Conservation (phyloP, 2,797 vertebrate species). For the Halcyon smyrnensis region DNA sequence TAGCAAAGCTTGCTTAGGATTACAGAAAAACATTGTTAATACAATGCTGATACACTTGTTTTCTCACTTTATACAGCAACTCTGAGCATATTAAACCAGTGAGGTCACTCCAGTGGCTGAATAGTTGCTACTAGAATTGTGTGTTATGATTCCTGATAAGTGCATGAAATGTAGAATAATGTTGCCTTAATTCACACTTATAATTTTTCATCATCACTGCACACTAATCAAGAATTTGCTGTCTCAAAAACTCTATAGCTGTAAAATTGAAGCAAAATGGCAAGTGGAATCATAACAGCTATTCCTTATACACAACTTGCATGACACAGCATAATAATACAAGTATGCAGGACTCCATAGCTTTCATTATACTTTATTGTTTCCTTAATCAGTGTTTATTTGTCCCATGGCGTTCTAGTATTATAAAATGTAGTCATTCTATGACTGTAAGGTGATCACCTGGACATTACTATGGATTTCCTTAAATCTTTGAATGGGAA, state of each 20-base stretch:
- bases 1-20: constrained; percentile 9
- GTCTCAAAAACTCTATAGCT: not conserved
- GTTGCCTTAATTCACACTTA: not conserved
- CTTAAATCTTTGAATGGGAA: not conserved
- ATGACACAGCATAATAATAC: not conserved
- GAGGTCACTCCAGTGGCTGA: constrained; percentile 9
- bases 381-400: not conserved
- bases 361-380: not conserved
- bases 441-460: not conserved
- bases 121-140: not conserved
- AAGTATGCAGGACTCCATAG: not conserved
- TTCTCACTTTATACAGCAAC: constrained; percentile 51
- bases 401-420: not conserved
- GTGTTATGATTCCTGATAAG: not conserved
- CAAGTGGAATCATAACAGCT: not conserved
- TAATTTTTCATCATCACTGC: not conserved
- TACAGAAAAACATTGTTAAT: constrained; percentile 31
- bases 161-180: not conserved
- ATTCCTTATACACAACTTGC: not conserved
- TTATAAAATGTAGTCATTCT: not conserved
- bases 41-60: constrained; percentile 9
- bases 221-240: constrained; percentile 6
- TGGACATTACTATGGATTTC: not conserved
- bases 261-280: not conserved
- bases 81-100: constrained; percentile 37